Conservation (phyloP, 2,113 vertebrate species). For the Suncus etruscus region DNA sequence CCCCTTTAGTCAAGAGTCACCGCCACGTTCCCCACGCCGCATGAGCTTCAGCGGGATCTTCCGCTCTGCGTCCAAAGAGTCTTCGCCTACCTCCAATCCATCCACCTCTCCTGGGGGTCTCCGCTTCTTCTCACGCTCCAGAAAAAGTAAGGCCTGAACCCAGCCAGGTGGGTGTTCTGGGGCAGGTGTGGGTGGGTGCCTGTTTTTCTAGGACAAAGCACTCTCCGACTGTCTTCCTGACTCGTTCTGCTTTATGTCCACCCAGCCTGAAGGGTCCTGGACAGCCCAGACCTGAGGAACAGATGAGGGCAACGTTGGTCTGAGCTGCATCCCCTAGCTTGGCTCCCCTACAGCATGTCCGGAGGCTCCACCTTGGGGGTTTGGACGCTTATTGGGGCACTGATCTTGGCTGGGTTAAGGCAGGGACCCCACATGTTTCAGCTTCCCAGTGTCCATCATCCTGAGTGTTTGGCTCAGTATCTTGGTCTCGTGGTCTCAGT, state of each 20-base stretch:
- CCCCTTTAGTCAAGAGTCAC: slow-evolving; percentile 93
- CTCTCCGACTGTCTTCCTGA: too few species aligned
- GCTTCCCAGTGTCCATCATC: too few species aligned
- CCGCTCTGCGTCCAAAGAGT: slow-evolving; percentile 93
- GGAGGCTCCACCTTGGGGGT: neutral
- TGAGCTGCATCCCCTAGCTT: too few species aligned
- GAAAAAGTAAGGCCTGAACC: slow-evolving; percentile 92
- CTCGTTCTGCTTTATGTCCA: neutral
- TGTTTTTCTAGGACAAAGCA: too few species aligned
- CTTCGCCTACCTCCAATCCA: slow-evolving; percentile 88
- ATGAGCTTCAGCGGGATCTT: slow-evolving; percentile 97
- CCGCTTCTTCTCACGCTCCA: slow-evolving; percentile 94
- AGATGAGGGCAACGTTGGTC: too few species aligned
- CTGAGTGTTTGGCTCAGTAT: too few species aligned
- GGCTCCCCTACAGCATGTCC: too few species aligned
- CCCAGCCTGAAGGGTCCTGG: too few species aligned
- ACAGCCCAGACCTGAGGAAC: neutral
- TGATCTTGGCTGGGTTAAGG: too few species aligned
- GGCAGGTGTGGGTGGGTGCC: too few species aligned
- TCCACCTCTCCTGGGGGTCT: slow-evolving; percentile 93
- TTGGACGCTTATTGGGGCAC: neutral
- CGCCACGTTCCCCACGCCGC: slow-evolving; percentile 93
- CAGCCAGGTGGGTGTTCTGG: neutral
- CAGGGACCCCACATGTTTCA: too few species aligned
- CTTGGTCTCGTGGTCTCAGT: too few species aligned